These are phyloP conservation scores for Petrophora chlorosata DNA, from an alignment of 2,888 invertebrate species.

Conservation along the genomic window DNA sequence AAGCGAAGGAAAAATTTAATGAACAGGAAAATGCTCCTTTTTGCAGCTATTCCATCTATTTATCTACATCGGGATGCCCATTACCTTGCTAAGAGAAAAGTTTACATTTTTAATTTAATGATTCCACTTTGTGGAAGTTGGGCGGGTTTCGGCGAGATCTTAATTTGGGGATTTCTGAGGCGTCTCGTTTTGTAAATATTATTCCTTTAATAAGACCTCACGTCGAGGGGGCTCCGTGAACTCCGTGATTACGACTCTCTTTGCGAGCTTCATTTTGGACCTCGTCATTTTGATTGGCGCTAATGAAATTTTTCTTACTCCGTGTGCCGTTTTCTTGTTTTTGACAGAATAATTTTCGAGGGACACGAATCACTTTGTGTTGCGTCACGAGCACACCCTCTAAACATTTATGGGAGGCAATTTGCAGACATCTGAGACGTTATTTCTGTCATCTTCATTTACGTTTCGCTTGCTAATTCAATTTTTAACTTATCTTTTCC, in stretches of 20 bases:
- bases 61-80: constrained; percentile 85
- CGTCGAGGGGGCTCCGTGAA: constrained; percentile 80
- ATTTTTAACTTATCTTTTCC: constrained; percentile 78
- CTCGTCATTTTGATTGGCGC: constrained; percentile 84
- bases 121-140: constrained; percentile 85
- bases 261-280: constrained; percentile 82
- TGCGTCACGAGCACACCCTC: constrained; percentile 72
- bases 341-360: constrained; percentile 79
- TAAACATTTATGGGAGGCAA: constrained; percentile 70
- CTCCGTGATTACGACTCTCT: constrained; percentile 83
- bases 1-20: constrained; percentile 85
- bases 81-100: constrained; percentile 85
- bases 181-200: constrained; percentile 85
- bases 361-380: constrained; percentile 67
- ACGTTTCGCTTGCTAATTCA: constrained; percentile 79
- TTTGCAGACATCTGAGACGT: constrained; percentile 67
- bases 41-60: constrained; percentile 85
- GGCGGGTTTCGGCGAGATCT: constrained; percentile 84
- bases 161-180: constrained; percentile 84
- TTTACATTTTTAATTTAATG: constrained; percentile 85
- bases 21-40: constrained; percentile 85
- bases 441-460: constrained; percentile 74
- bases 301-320: constrained; percentile 83
- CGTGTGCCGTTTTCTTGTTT: constrained; percentile 77
- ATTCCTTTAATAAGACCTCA: constrained; percentile 85